Evolutionary conservation across 2,888 invertebrate species (phyloP).

Genomic region (Tiphia femorata): DNA sequence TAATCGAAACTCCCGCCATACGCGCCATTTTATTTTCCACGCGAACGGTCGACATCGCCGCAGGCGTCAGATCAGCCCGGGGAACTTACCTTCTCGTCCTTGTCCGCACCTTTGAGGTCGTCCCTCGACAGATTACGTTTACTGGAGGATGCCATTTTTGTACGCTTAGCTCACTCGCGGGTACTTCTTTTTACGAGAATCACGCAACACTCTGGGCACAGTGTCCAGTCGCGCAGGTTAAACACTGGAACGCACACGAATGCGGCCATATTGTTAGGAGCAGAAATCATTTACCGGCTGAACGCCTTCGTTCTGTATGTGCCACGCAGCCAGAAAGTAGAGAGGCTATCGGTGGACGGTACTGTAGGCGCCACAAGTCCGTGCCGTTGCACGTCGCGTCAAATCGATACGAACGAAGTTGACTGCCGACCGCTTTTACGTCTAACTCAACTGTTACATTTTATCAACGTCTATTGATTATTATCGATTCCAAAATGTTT

Average conservation of each 20-base stretch:
- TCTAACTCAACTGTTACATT: too few species aligned
- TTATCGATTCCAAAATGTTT: too few species aligned
- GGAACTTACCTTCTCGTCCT: slow-evolving; percentile 56
- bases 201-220: not conserved
- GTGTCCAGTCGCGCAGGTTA: not conserved
- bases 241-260: not conserved
- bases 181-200: not conserved
- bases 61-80: not conserved
- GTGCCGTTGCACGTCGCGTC: too few species aligned
- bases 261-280: not conserved
- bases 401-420: too few species aligned
- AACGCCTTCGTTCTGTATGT: too few species aligned
- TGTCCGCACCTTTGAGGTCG: slow-evolving; percentile 52
- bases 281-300: too few species aligned
- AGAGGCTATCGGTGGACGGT: too few species aligned
- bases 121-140: slow-evolving; percentile 52
- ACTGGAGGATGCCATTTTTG: slow-evolving; percentile 48
- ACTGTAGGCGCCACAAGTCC: too few species aligned
- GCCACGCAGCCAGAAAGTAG: too few species aligned
- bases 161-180: not conserved
- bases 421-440: too few species aligned
- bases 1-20: slow-evolving; percentile 28
- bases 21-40: not conserved
- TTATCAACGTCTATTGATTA: too few species aligned
- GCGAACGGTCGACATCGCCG: not conserved